phyloP scores from a whole-genome alignment of 2,797 vertebrate species.

The Erpetoichthys calabaricus region DNA sequence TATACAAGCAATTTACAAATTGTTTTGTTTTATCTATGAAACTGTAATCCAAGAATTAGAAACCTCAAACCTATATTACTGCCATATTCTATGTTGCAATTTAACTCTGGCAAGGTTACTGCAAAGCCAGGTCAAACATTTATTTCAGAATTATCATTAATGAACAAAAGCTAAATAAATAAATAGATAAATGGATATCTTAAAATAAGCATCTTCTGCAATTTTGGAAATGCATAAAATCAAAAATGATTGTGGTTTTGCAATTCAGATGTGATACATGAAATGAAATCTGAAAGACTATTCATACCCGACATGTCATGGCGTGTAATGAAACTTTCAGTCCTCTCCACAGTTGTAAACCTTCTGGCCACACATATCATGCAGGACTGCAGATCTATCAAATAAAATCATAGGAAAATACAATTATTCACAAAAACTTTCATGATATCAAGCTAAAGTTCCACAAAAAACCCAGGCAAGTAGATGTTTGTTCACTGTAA shows the following conservation, averaged over 20 bases:
- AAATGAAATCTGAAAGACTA: neutral
- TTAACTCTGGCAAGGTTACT: neutral
- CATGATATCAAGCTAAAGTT: neutral
- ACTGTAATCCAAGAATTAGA: too few species aligned
- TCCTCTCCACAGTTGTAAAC: slow-evolving; percentile 71
- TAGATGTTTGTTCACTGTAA: accelerated
- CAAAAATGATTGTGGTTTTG: too few species aligned
- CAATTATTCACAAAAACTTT: too few species aligned
- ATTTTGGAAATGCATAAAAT: too few species aligned
- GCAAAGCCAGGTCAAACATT: too few species aligned
- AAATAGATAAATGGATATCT: too few species aligned
- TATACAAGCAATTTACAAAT: neutral
- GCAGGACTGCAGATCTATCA: slow-evolving; percentile 86
- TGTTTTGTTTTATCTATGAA: neutral
- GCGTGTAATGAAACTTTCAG: slow-evolving; percentile 85
- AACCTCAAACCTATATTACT: neutral
- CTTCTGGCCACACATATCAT: slow-evolving; percentile 96
- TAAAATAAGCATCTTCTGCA: too few species aligned
- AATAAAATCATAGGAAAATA: slow-evolving; percentile 11
- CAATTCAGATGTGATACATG: too few species aligned
- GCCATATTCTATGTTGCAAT: neutral
- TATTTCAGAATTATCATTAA: too few species aligned
- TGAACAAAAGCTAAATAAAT: too few species aligned
- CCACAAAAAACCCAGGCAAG: neutral
- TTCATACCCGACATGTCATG: slow-evolving; percentile 85